These are phyloP conservation scores for Lacerta viridis DNA, from an alignment of 2,797 vertebrate genomes.

Conservation along the genomic window DNA sequence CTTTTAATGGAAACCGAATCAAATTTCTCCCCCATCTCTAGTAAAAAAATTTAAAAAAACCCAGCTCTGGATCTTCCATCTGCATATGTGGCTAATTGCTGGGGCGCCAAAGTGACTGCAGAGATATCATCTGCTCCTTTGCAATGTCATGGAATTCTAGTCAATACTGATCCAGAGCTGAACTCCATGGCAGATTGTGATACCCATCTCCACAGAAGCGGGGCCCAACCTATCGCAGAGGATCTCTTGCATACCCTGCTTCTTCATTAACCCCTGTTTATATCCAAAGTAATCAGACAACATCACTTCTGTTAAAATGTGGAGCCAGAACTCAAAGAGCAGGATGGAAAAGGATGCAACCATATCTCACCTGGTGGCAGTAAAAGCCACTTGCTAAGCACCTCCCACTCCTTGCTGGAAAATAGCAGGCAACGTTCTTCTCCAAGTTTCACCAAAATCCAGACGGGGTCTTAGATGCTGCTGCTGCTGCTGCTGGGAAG, in stretches of 20 bases:
- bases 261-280: background rate
- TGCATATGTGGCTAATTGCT: background rate
- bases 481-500: background rate
- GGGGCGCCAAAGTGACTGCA: background rate
- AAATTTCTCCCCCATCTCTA: too few relatives aligned
- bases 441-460: background rate
- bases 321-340: background rate
- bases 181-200: too few relatives aligned
- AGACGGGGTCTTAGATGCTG: background rate
- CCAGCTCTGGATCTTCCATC: background rate
- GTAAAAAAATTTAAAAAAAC: too few relatives aligned
- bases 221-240: background rate
- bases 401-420: background rate
- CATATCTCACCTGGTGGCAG: background rate
- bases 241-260: background rate
- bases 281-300: background rate
- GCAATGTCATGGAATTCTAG: too few relatives aligned
- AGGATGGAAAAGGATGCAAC: background rate
- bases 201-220: background rate
- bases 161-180: too few relatives aligned
- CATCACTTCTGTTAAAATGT: background rate
- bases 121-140: background rate
- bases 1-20: too few relatives aligned
- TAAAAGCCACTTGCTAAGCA: background rate
- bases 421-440: background rate